phyloP scores from a whole-genome alignment of 2,888 invertebrate genomes.

The Margaritifera margaritifera region DNA sequence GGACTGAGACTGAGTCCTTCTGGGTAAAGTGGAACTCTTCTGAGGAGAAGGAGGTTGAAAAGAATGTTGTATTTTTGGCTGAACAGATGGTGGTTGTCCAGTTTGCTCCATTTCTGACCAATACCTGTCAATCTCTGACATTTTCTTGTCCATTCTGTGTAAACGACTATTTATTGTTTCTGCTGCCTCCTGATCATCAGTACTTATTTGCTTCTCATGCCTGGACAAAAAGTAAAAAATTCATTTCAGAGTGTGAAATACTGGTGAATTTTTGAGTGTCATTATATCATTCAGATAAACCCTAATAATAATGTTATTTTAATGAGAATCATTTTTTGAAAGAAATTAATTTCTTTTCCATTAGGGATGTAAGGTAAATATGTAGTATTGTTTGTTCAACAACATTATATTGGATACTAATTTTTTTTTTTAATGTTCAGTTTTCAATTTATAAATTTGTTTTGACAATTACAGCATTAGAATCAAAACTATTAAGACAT shows the following conservation, averaged over 20 bases:
- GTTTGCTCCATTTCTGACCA: conserved; percentile 63
- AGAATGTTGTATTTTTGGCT: conserved; percentile 33
- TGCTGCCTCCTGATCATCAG: conserved; percentile 60
- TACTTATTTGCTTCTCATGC: conserved; percentile 43
- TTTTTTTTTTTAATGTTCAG: too few relatives aligned
- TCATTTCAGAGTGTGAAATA: not conserved
- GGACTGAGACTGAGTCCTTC: conserved; percentile 14
- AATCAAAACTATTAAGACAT: too few relatives aligned
- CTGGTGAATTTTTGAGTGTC: too few relatives aligned
- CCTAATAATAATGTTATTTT: too few relatives aligned
- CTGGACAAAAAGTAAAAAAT: conserved; percentile 32
- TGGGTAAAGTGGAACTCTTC: conserved; percentile 22
- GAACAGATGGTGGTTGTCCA: conserved; percentile 37
- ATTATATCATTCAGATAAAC: too few relatives aligned
- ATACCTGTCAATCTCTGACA: conserved; percentile 56
- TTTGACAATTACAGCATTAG: too few relatives aligned
- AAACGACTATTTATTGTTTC: conserved; percentile 61
- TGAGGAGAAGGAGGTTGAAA: conserved; percentile 21
- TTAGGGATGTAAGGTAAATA: too few relatives aligned
- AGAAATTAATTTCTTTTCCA: too few relatives aligned
- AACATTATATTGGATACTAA: too few relatives aligned
- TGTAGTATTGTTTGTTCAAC: too few relatives aligned
- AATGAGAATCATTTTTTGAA: too few relatives aligned
- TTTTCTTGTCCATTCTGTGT: conserved; percentile 59
- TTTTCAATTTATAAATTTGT: too few relatives aligned